Evolutionary conservation across 1,140 invertebrate genomes (phyloP).

Genomic region (Drosophila nebulosa): DNA sequence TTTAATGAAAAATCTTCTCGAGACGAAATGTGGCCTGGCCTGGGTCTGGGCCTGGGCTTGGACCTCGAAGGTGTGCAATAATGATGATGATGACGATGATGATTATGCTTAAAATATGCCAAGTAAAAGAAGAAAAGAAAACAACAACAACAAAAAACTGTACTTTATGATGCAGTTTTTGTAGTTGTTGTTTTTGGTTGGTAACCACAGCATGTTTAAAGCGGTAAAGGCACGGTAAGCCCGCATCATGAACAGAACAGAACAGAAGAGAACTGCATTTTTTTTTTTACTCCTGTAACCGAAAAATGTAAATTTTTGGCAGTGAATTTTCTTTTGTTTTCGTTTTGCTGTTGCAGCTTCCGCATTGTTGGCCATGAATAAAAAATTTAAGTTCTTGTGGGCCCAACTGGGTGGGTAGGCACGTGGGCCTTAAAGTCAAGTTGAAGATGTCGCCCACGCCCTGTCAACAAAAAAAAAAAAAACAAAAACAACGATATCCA

Average conservation of each 20-base stretch:
- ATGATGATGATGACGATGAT: background rate
- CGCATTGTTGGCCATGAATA: constrained; percentile 79
- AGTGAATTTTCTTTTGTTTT: constrained; percentile 73
- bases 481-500: constrained; percentile 11
- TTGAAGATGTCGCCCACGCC: constrained; percentile 17
- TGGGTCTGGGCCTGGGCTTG: too few relatives aligned
- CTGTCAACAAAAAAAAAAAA: background rate
- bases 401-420: constrained; percentile 39
- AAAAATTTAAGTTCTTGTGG: constrained; percentile 70
- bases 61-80: background rate
- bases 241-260: constrained; percentile 49
- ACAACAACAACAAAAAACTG: constrained; percentile 3
- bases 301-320: constrained; percentile 67
- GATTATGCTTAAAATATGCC: constrained; percentile 4
- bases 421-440: constrained; percentile 42
- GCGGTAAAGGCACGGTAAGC: constrained; percentile 22
- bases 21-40: background rate
- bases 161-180: background rate
- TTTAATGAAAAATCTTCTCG: background rate
- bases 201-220: constrained; percentile 33
- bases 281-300: constrained; percentile 2
- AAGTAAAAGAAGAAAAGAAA: background rate
- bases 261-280: constrained; percentile 35
- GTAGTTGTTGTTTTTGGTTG: constrained; percentile 18
- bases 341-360: constrained; percentile 60